Base-by-base conservation (phyloP, 2,113 vertebrate genomes). In the Asarcornis scutulata region DNA sequence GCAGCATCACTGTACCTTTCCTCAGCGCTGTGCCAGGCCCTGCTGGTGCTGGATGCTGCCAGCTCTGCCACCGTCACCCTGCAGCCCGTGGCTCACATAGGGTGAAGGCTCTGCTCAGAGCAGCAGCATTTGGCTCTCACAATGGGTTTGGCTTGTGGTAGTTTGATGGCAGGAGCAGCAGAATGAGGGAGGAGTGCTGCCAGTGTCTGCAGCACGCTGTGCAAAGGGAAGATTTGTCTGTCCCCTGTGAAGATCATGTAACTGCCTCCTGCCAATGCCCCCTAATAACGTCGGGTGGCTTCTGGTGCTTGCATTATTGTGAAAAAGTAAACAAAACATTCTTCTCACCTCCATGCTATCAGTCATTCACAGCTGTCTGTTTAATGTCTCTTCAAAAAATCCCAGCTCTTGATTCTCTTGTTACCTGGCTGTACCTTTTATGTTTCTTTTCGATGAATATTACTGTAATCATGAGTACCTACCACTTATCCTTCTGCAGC, bases 81-180 rank as follows among this genome's bases (percentile, higher is more conserved):
- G 48, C 40, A 5, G 32, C 42, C 2, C 5, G 16, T 5, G 11
- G 11, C 69, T 52, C 31, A 18, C 17, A 17, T 21, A 42, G 53
- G 34, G 74, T 13, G 38, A 11, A 10, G 36, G 52, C 29, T 18
- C 22, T 9, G 12, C 8, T 58, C 15, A 0, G 23, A 25, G 52
- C 17, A 8, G 58, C 36, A 46, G 38, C 11, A 0, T 22, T 34
- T 14, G 27, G 25, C 18, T 50, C 14, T 48, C 31, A 2, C 0
- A 0, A 0, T 44, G 58, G 1, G 0, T 46, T 32, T 66, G 75
- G 26, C 13, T 36, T 8, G 23, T 2, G 55, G 7, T 66, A 42
- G 2, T 44, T 20, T n/a, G 59, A 12, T 5, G 50, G 40, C 27
- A 17, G 32, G 40, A 82, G 62, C 81, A 38, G 74, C 13, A 16